A percentile compares a stretch with the other conserved stretches of the same genome.
phyloP scores from a whole-genome alignment of 2,797 vertebrate species.

The Helarctos malayanus region DNA sequence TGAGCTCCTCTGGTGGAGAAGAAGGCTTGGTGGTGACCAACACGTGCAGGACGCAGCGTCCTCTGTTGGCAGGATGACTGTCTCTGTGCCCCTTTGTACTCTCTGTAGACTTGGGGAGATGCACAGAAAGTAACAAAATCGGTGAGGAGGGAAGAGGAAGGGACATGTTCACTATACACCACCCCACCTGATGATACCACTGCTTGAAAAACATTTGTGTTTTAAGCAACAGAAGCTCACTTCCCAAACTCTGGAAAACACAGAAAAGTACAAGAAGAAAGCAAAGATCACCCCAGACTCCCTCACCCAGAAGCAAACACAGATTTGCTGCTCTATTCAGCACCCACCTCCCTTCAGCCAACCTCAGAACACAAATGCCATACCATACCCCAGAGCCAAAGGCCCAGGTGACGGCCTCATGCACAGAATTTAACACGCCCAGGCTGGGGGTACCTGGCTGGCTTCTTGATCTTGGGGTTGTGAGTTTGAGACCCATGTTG shows the following conservation, averaged over 20 bases:
- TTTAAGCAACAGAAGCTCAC: not conserved
- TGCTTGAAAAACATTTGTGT: not conserved
- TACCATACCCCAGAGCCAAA: not conserved
- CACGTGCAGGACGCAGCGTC: not conserved
- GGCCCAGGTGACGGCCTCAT: not conserved
- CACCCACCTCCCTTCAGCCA: not conserved
- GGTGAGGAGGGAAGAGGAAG: too few relatives aligned
- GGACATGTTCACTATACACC: fast-evolving
- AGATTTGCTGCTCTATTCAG: not conserved
- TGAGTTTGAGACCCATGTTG: not conserved
- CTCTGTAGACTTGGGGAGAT: not conserved
- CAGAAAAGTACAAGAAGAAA: not conserved
- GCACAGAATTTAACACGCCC: not conserved
- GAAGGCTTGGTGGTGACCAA: not conserved
- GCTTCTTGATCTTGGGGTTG: not conserved
- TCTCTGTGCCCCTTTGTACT: fast-evolving
- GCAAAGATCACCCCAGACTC: not conserved
- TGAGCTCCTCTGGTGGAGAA: not conserved
- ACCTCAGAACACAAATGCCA: too few relatives aligned
- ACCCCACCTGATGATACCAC: too few relatives aligned
- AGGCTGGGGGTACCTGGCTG: not conserved
- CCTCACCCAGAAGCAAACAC: not conserved
- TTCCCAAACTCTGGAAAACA: not conserved
- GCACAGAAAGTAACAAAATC: fast-evolving
- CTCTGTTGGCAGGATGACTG: not conserved